Evolutionary conservation across 2,888 invertebrate species (phyloP).

Genomic region (Cerceris ruficornis): DNA sequence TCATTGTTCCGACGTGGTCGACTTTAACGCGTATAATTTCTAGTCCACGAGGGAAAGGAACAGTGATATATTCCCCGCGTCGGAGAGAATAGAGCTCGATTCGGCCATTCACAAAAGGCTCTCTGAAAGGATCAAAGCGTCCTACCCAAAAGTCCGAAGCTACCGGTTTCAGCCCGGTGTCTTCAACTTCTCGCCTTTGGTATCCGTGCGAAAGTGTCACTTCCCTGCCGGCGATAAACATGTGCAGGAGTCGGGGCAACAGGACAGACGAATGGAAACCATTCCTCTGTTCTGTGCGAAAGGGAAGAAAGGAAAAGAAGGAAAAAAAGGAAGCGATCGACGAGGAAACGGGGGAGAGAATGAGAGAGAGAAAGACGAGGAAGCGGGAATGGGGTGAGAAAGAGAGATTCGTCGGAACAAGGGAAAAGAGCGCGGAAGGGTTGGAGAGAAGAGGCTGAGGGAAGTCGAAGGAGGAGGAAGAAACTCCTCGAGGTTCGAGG

Average conservation of each 20-base stretch:
- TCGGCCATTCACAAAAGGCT: not conserved
- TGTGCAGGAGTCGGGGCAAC: conserved; percentile 61
- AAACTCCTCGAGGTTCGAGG: conserved; percentile 38
- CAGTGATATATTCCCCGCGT: not conserved
- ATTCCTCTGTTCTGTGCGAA: conserved; percentile 55
- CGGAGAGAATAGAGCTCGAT: not conserved
- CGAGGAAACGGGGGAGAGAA: too few species aligned
- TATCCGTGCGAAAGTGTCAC: conserved; percentile 75
- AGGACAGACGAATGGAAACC: conserved; percentile 68
- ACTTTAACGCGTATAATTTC: too few species aligned
- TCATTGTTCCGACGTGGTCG: too few species aligned
- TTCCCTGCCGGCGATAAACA: conserved; percentile 70
- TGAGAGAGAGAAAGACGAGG: too few species aligned
- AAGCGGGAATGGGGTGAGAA: conserved; percentile 36
- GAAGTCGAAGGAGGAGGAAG: conserved; percentile 28
- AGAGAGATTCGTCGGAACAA: conserved; percentile 34
- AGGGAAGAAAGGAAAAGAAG: conserved; percentile 2
- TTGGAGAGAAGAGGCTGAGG: not conserved
- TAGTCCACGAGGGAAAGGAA: too few species aligned
- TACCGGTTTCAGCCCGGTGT: conserved; percentile 8
- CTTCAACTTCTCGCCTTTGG: conserved; percentile 46
- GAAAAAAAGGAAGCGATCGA: conserved; percentile 16
- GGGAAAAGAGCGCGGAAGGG: conserved; percentile 33
- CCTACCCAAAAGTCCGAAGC: not conserved
- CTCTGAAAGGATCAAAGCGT: not conserved